Evolutionary conservation across 2,113 vertebrate genomes (phyloP).

Genomic region (Pteropus alecto): DNA sequence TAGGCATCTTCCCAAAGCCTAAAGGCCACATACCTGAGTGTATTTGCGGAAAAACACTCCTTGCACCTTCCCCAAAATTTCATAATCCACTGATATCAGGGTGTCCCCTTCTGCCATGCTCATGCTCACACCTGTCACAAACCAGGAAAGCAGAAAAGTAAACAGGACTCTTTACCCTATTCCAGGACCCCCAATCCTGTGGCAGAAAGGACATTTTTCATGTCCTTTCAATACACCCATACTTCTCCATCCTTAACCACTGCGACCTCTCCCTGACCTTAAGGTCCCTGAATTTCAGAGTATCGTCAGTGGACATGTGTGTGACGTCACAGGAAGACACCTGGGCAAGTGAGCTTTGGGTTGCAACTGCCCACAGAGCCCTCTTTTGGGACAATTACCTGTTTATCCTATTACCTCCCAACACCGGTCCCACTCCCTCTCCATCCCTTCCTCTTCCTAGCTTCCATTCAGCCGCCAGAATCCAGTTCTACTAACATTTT

Average conservation of each 20-base stretch:
- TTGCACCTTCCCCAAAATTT: constrained; percentile 93
- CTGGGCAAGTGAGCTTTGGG: not conserved
- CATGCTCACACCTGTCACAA: constrained; percentile 81
- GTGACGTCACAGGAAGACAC: not conserved
- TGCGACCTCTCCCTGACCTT: not conserved
- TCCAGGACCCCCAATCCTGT: not conserved
- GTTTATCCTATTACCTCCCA: not conserved
- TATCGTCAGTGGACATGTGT: no score
- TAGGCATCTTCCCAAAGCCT: not conserved
- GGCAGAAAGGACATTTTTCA: not conserved
- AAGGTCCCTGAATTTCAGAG: not conserved
- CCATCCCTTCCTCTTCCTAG: not conserved
- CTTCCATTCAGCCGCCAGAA: not conserved
- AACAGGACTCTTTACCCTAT: not conserved
- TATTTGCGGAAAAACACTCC: constrained; percentile 97
- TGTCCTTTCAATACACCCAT: not conserved
- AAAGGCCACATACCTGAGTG: constrained; percentile 87
- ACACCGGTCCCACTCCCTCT: not conserved
- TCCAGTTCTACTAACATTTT: not conserved
- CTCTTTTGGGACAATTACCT: not conserved
- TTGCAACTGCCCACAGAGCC: not conserved
- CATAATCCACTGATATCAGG: constrained; percentile 92
- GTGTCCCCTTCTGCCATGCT: constrained; percentile 87
- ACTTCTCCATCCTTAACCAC: not conserved
- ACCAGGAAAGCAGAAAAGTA: constrained; percentile 37